A percentile compares a stretch with the other conserved stretches of the same genome.
Conservation (phyloP, 64 coral and sea anemone genomes). For the Pachyseris speciosa region DNA sequence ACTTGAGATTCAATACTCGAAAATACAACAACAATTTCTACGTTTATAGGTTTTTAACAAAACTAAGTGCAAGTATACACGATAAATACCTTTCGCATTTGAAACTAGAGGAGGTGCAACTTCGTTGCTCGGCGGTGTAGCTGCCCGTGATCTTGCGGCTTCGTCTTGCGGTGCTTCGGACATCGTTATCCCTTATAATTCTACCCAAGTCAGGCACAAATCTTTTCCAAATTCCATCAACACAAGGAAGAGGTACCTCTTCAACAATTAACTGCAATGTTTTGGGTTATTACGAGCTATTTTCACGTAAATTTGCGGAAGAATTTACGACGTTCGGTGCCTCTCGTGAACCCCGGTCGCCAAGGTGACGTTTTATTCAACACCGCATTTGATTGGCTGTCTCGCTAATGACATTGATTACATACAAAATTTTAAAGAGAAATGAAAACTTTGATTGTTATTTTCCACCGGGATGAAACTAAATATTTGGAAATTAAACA, state of each 20-base stretch:
- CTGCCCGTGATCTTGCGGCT: slow-evolving; percentile 43
- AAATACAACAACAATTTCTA: neutral
- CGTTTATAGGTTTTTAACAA: neutral
- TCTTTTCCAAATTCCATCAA: neutral
- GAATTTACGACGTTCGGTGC: neutral
- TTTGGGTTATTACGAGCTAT: neutral
- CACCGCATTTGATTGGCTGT: slow-evolving; percentile 32
- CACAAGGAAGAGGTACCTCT: neutral
- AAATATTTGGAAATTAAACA: neutral
- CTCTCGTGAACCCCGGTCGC: neutral
- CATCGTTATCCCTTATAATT: slow-evolving; percentile 54
- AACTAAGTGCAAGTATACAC: neutral
- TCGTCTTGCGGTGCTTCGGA: slow-evolving; percentile 77
- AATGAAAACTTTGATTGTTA: slow-evolving; percentile 8
- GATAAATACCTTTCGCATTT: slow-evolving; percentile 60
- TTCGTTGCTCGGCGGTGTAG: slow-evolving; percentile 75
- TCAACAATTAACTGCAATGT: neutral
- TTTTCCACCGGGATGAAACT: neutral
- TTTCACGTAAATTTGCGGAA: neutral
- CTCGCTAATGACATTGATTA: neutral
- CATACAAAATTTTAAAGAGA: neutral
- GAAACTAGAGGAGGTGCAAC: slow-evolving; percentile 81
- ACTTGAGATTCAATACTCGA: neutral
- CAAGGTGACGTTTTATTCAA: slow-evolving; percentile 55
- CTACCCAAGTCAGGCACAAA: neutral